These are phyloP conservation scores for Holothuria glaberrima DNA, from an alignment of 35 echinoderm and acorn worm genomes.

Conservation along the genomic window DNA sequence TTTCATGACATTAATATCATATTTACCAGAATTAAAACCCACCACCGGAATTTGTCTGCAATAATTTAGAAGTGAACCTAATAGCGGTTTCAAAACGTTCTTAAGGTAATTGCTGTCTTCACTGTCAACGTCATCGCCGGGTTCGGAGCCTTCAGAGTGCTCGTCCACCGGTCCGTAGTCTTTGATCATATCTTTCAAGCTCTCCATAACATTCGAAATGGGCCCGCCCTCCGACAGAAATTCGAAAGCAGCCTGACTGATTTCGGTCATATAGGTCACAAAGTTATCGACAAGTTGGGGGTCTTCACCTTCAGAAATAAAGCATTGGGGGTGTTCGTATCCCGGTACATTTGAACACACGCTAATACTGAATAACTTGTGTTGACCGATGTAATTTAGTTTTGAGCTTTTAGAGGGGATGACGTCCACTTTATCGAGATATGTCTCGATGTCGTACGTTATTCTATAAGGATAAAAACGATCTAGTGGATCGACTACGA, in stretches of 20 bases:
- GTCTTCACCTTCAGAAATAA: slow-evolving; percentile 16
- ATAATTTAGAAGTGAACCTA: no score
- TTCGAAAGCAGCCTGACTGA: no score
- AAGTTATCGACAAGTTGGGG: slow-evolving; percentile 5
- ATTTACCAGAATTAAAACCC: no score
- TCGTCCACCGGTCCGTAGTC: background rate
- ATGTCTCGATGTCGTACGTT: no score
- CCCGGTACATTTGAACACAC: slow-evolving; percentile 25
- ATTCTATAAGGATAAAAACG: slow-evolving; percentile 47
- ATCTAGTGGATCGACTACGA: background rate
- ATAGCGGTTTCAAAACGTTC: no score
- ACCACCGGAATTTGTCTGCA: no score
- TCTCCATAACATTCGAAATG: no score
- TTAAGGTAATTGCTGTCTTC: no score
- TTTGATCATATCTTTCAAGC: background rate
- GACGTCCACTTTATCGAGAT: slow-evolving; percentile 23
- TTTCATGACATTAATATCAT: no score
- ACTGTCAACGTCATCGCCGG: no score
- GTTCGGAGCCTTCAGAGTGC: background rate
- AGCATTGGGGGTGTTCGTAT: slow-evolving; percentile 19
- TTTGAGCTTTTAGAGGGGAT: background rate
- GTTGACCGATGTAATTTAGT: slow-evolving; percentile 16
- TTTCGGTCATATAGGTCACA: no score
- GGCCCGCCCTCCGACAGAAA: no score
- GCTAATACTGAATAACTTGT: slow-evolving; percentile 17